Conservation (phyloP, 2,113 vertebrate genomes). For the Hepsetus odoe region DNA sequence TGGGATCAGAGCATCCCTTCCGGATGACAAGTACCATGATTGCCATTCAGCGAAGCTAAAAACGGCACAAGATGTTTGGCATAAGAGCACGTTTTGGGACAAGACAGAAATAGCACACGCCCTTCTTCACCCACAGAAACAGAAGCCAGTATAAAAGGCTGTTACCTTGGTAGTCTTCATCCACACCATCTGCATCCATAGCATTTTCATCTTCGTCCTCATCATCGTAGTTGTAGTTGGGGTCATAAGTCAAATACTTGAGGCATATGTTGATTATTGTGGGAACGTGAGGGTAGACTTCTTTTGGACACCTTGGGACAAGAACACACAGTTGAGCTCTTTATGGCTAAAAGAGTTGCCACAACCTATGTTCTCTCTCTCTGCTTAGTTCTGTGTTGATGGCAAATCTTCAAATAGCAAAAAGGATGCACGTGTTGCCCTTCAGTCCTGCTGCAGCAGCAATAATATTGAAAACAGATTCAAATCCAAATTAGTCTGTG, state of each 20-base stretch:
- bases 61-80: no score
- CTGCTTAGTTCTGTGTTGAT: not conserved
- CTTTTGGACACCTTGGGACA: slow-evolving; percentile 92
- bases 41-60: no score
- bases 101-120: not conserved
- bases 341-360: not conserved
- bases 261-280: slow-evolving; percentile 98
- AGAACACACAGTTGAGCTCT: not conserved
- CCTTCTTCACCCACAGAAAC: slow-evolving; percentile 8
- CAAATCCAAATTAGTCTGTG: slow-evolving; percentile 6
- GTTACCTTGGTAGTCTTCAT: slow-evolving; percentile 97
- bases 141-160: not conserved
- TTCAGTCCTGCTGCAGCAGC: not conserved
- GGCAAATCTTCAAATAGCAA: slow-evolving; percentile 27
- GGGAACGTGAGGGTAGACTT: slow-evolving; percentile 96
- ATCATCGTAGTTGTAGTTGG: slow-evolving; percentile 99
- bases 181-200: slow-evolving; percentile 95
- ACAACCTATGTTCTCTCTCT: not conserved
- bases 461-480: not conserved
- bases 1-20: no score
- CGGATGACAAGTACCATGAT: no score
- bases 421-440: not conserved
- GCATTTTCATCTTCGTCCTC: slow-evolving; percentile 98
- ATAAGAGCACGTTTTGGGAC: no score
- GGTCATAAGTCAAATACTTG: slow-evolving; percentile 97